These are phyloP conservation scores for Psilopsiagon aurifrons DNA, from an alignment of 2,113 vertebrate genomes.

Conservation along the genomic window DNA sequence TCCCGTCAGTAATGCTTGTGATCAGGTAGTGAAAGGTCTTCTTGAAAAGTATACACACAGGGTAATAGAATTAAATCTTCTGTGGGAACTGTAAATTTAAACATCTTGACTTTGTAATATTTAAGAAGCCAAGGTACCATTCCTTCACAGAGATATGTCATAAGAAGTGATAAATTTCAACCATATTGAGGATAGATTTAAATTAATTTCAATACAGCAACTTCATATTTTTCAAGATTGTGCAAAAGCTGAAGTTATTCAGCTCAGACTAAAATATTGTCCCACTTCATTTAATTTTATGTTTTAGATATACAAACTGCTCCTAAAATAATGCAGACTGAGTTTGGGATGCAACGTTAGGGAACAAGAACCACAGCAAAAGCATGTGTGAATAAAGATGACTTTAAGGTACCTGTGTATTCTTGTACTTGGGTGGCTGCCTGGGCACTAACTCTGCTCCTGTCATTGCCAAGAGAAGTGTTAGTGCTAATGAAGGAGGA, in stretches of 20 bases:
- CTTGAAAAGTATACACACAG: background rate
- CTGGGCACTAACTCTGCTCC: background rate
- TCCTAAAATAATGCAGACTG: background rate
- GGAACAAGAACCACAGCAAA: background rate
- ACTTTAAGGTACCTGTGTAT: background rate
- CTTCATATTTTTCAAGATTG: background rate
- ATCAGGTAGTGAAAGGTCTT: background rate
- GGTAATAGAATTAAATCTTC: background rate
- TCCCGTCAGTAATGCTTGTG: background rate
- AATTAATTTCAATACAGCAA: background rate
- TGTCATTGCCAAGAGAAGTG: background rate
- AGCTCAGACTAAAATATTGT: background rate
- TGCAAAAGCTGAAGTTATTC: background rate
- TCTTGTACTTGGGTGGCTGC: rapidly evolving
- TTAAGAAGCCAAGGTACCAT: background rate
- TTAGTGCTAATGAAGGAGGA: background rate
- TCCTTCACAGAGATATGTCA: background rate
- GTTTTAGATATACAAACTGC: background rate
- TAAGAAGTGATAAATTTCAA: background rate
- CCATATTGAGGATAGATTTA: background rate
- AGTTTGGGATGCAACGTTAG: rapidly evolving
- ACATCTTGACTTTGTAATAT: background rate
- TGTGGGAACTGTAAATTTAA: background rate
- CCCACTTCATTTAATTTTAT: background rate
- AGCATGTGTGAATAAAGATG: background rate